Evolutionary conservation across 2,113 vertebrate genomes (phyloP).

Genomic region (Amazona guildingii): DNA sequence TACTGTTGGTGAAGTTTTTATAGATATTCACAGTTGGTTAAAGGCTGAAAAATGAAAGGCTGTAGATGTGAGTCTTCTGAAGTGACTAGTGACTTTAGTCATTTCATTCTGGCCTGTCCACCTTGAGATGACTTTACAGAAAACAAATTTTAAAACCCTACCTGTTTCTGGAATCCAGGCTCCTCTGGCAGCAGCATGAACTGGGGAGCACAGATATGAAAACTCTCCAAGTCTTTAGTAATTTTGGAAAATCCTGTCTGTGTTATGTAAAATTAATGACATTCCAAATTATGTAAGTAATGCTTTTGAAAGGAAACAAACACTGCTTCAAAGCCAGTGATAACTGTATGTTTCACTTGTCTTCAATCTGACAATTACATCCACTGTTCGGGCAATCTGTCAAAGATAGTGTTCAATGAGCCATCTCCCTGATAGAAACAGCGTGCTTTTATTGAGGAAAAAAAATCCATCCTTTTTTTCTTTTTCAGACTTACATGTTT

Average conservation of each 20-base stretch:
- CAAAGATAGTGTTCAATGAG: neutral
- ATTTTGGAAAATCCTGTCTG: neutral
- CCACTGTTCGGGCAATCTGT: neutral
- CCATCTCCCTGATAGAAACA: neutral
- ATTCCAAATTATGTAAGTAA: conserved; percentile 4
- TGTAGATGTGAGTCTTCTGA: neutral
- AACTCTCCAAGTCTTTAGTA: neutral
- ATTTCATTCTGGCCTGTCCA: neutral
- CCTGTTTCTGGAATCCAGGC: neutral
- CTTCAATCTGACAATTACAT: neutral
- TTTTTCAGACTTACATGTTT: neutral
- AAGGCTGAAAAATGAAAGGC: neutral
- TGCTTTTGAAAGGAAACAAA: neutral
- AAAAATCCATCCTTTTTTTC: neutral
- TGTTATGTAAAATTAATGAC: neutral
- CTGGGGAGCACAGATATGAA: neutral
- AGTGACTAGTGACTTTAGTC: neutral
- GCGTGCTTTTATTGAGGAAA: neutral
- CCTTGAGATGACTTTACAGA: neutral
- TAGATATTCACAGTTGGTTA: neutral
- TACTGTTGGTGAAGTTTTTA: neutral
- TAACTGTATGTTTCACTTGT: conserved; percentile 1
- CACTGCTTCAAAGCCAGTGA: neutral
- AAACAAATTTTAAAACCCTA: neutral
- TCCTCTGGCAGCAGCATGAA: neutral